A percentile compares a stretch with the other conserved stretches of the same genome.
These are phyloP conservation scores for Lycophotia porphyrea DNA, from an alignment of 2,888 invertebrate species.

Conservation along the genomic window DNA sequence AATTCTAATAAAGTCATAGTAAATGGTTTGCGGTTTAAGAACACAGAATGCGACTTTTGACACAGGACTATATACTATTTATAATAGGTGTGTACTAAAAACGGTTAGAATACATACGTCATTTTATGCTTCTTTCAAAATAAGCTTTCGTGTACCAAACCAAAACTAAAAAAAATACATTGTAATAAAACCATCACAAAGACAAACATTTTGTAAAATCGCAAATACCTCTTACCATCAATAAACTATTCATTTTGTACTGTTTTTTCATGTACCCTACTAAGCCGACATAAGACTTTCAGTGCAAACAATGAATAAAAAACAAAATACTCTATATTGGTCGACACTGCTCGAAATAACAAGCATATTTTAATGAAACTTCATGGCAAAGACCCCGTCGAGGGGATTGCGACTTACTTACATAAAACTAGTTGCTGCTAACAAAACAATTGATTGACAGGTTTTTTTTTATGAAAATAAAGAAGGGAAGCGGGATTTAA, in stretches of 20 bases:
- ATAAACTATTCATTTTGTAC: constrained; percentile 1
- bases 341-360: constrained; percentile 14
- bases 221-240: background rate
- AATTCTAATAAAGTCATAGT: too few relatives aligned
- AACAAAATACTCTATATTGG: constrained; percentile 15
- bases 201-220: constrained; percentile 1
- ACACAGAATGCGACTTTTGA: background rate
- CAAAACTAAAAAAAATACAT: background rate
- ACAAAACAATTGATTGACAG: background rate
- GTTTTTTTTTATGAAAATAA: background rate
- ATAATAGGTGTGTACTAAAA: background rate
- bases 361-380: constrained; percentile 53
- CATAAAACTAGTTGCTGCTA: constrained; percentile 20
- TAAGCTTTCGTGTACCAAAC: background rate
- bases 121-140: background rate
- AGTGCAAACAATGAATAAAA: constrained; percentile 24
- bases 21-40: background rate
- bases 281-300: constrained; percentile 36
- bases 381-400: constrained; percentile 4
- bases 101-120: background rate
- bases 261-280: constrained; percentile 2
- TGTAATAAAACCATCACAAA: too few relatives aligned
- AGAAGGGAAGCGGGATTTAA: background rate
- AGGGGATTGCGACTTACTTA: constrained; percentile 2
- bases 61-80: background rate